phyloP scores from a whole-genome alignment of 2,113 vertebrate species.

The Chionis minor region DNA sequence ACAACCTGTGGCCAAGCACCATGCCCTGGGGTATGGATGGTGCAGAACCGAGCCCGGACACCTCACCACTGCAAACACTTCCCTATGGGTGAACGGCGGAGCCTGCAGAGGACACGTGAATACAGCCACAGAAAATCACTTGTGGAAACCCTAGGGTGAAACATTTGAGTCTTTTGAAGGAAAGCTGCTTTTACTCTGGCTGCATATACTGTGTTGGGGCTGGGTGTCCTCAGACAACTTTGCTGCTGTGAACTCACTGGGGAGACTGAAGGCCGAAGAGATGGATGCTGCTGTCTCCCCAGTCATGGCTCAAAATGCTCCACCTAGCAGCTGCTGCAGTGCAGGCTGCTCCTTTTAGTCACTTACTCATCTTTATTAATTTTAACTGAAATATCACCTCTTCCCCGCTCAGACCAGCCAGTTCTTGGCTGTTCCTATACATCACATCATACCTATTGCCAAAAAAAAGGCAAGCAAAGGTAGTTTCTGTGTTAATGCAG shows the following conservation, averaged over 20 bases:
- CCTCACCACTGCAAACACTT: background rate
- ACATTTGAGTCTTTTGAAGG: background rate
- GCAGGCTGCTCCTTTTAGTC: background rate
- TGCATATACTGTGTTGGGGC: background rate
- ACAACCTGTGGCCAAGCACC: rapidly evolving
- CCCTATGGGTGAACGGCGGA: background rate
- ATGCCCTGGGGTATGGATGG: background rate
- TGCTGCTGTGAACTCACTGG: background rate
- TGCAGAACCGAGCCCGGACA: background rate
- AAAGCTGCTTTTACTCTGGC: background rate
- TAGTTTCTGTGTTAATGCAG: background rate
- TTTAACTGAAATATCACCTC: background rate
- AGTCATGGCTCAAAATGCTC: background rate
- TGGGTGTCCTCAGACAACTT: background rate
- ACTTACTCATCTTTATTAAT: background rate
- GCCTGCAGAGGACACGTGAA: background rate
- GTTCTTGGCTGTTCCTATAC: background rate
- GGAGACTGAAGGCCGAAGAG: background rate
- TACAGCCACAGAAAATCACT: background rate
- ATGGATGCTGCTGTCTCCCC: background rate
- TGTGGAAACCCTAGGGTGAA: background rate
- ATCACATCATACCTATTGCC: background rate
- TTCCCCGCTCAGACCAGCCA: background rate
- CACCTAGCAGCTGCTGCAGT: background rate
- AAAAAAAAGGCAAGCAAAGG: background rate